A percentile compares a stretch with the other conserved stretches of the same genome.
phyloP scores from a whole-genome alignment of 1,140 invertebrate genomes.

The Anoplophora glabripennis region DNA sequence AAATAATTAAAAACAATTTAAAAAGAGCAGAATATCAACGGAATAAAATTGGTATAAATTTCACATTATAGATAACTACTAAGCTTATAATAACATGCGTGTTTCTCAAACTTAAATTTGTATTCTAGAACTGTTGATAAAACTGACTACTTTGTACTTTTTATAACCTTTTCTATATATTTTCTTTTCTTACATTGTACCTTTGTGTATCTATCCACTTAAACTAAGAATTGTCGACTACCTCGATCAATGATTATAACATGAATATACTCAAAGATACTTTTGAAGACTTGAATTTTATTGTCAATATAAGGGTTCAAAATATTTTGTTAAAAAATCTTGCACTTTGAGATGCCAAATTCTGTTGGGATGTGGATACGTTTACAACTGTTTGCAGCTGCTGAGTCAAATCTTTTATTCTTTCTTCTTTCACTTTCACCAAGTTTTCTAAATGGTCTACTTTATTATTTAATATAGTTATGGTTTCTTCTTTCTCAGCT shows the following conservation, averaged over 20 bases:
- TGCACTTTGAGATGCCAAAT: slow-evolving; percentile 23
- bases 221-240: not conserved
- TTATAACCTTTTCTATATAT: too few species aligned
- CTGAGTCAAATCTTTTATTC: slow-evolving; percentile 55
- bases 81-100: too few species aligned
- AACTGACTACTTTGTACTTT: too few species aligned
- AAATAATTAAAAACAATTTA: too few species aligned
- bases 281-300: too few species aligned
- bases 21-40: too few species aligned
- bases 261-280: not conserved
- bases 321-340: slow-evolving; percentile 38
- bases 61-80: too few species aligned
- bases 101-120: too few species aligned
- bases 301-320: slow-evolving; percentile 1
- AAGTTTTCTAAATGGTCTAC: slow-evolving; percentile 56
- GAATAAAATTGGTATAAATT: too few species aligned
- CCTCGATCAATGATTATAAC: too few species aligned
- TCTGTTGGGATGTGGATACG: slow-evolving; percentile 6
- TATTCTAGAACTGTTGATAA: too few species aligned
- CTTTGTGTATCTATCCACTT: not conserved
- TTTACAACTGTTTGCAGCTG: slow-evolving; percentile 36
- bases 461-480: slow-evolving; percentile 50
- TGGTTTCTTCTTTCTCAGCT: slow-evolving; percentile 51
- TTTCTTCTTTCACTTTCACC: slow-evolving; percentile 56
- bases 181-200: too few species aligned